Evolutionary conservation across 2,888 invertebrate genomes (phyloP).

Genomic region (Agonopterix heracliana): DNA sequence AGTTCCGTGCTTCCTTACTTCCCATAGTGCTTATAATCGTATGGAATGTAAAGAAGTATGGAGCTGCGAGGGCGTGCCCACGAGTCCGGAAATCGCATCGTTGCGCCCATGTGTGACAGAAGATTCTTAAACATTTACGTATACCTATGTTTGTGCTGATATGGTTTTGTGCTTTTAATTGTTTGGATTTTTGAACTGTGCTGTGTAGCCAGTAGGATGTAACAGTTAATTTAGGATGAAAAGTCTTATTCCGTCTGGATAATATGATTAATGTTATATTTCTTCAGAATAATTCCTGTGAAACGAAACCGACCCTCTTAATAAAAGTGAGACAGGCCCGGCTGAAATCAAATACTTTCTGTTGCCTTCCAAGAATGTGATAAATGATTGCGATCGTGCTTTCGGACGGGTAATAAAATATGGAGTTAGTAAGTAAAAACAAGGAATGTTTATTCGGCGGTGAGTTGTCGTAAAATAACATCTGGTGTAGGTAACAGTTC

Average conservation of each 20-base stretch:
- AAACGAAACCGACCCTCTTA: slow-evolving; percentile 1
- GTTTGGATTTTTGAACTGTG: slow-evolving; percentile 16
- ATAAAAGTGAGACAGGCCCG: slow-evolving; percentile 9
- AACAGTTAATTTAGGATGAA: slow-evolving; percentile 18
- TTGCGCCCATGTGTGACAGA: slow-evolving; percentile 37
- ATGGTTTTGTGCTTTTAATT: slow-evolving; percentile 28
- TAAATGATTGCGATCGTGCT: slow-evolving; percentile 12
- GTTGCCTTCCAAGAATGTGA: slow-evolving; percentile 11
- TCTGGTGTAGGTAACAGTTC: slow-evolving; percentile 68
- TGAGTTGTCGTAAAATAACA: slow-evolving; percentile 68
- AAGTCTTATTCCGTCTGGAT: slow-evolving; percentile 1
- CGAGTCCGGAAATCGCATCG: slow-evolving; percentile 39
- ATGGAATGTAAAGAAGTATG: slow-evolving; percentile 99
- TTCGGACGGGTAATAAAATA: slow-evolving; percentile 13
- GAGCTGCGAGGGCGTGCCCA: slow-evolving; percentile 79
- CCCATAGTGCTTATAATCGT: slow-evolving; percentile 90
- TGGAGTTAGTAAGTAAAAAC: slow-evolving; percentile 22
- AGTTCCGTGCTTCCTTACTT: slow-evolving; percentile 98
- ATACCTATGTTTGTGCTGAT: slow-evolving; percentile 28
- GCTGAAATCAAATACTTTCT: slow-evolving; percentile 12
- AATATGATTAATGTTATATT: too few relatives aligned
- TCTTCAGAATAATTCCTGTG: background rate
- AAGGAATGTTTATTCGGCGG: slow-evolving; percentile 54
- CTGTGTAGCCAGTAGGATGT: slow-evolving; percentile 11
- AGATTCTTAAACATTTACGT: slow-evolving; percentile 25